Evolutionary conservation across 2,797 vertebrate species (phyloP).

Genomic region (Ctenosaura bakeri): DNA sequence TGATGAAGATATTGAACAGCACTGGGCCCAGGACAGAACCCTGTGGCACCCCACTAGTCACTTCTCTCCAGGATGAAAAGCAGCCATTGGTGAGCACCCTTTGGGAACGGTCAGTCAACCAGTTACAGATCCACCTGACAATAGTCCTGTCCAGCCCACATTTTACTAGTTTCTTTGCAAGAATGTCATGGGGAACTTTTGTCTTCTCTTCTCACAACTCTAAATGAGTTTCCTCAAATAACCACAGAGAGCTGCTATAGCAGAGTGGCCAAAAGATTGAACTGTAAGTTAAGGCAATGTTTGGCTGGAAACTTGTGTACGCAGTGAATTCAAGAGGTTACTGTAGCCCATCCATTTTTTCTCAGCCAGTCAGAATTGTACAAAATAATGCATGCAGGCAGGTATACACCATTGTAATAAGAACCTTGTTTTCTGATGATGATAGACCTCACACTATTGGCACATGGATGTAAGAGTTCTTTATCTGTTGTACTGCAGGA

Average conservation of each 20-base stretch:
- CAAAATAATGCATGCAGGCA: not conserved
- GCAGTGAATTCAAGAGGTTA: not conserved
- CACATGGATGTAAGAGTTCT: not conserved
- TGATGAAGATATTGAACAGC: too few relatives aligned
- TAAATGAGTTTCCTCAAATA: conserved; percentile 9
- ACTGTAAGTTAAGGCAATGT: not conserved
- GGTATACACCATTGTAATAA: not conserved
- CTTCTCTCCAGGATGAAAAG: too few relatives aligned
- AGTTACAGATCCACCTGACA: too few relatives aligned
- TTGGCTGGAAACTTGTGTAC: not conserved
- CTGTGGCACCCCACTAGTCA: too few relatives aligned
- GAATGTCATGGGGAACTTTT: too few relatives aligned
- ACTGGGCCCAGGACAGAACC: too few relatives aligned
- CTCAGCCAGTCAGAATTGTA: not conserved
- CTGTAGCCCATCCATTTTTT: not conserved
- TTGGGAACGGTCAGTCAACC: too few relatives aligned
- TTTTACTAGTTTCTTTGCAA: too few relatives aligned
- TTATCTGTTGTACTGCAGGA: too few relatives aligned
- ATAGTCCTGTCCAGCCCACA: too few relatives aligned
- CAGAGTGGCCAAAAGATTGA: not conserved
- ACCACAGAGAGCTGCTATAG: not conserved
- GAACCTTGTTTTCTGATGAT: not conserved
- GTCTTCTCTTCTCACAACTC: not conserved
- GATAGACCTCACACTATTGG: not conserved
- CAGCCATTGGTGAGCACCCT: too few relatives aligned